phyloP scores from a whole-genome alignment of 2,888 invertebrate genomes.

The Anorthoa munda region DNA sequence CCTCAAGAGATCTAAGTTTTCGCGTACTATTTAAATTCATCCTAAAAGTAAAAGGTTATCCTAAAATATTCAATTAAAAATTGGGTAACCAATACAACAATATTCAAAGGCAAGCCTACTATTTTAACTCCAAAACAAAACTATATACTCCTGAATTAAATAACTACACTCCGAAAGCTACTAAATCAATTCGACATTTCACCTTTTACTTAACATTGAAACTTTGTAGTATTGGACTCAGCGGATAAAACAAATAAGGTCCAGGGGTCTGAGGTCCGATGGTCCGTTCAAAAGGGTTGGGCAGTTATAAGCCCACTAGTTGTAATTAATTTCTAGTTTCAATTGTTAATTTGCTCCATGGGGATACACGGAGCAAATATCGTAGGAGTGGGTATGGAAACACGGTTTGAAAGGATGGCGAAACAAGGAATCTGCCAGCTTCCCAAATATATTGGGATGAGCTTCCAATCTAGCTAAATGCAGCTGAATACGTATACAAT shows the following conservation, averaged over 20 bases:
- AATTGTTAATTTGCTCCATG: conserved; percentile 83
- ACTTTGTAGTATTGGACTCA: conserved; percentile 56
- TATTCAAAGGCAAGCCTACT: background rate
- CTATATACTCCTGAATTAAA: conserved; percentile 12
- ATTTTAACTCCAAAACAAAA: background rate
- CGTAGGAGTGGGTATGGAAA: conserved; percentile 39
- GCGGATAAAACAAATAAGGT: conserved; percentile 67
- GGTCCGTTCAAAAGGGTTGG: conserved; percentile 75
- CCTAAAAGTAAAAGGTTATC: background rate
- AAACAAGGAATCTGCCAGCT: background rate
- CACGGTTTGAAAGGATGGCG: conserved; percentile 37
- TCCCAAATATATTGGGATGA: too few species aligned
- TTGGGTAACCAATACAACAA: background rate
- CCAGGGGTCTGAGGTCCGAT: conserved; percentile 24
- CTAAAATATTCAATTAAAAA: background rate
- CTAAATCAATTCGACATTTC: conserved; percentile 60
- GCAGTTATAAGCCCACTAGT: conserved; percentile 79
- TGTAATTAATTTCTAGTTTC: conserved; percentile 87
- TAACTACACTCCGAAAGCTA: conserved; percentile 15
- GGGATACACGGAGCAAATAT: conserved; percentile 71
- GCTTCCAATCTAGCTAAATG: too few species aligned
- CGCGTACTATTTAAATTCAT: background rate
- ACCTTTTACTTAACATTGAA: conserved; percentile 51
- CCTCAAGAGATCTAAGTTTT: too few species aligned
- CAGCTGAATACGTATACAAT: too few species aligned